Evolutionary conservation across 2,888 invertebrate species (phyloP).

Genomic region (Mesoligia furuncula): DNA sequence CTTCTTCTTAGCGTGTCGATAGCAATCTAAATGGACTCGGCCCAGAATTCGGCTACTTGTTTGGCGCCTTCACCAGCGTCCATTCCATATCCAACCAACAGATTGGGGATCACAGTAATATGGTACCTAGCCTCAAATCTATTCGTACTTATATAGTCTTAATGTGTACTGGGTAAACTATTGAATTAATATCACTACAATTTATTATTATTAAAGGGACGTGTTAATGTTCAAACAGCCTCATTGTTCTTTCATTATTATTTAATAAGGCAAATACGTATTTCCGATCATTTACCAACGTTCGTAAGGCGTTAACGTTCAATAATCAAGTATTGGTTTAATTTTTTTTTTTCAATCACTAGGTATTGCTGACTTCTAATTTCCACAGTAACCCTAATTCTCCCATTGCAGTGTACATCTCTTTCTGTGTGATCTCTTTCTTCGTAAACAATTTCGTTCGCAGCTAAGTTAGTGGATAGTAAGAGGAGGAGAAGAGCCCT

Average conservation of each 20-base stretch:
- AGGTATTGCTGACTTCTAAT: background rate
- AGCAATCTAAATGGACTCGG: no score
- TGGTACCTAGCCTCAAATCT: background rate
- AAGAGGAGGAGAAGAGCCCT: no score
- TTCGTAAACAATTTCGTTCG: background rate
- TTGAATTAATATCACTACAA: background rate
- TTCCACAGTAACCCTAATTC: background rate
- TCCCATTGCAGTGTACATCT: background rate
- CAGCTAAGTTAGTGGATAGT: background rate
- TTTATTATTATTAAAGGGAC: background rate
- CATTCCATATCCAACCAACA: no score
- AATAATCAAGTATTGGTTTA: background rate
- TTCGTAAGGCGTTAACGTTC: background rate
- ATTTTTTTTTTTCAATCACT: background rate
- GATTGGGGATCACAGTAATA: background rate
- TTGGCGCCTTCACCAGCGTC: no score
- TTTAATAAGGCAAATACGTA: background rate
- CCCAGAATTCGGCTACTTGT: no score
- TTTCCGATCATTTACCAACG: background rate
- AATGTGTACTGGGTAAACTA: background rate
- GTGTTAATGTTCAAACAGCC: background rate
- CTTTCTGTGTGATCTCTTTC: background rate
- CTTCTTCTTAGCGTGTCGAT: no score
- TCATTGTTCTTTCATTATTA: slow-evolving; percentile 7
- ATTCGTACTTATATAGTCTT: background rate